Evolutionary conservation across 2,888 invertebrate genomes (phyloP), one percentile per base, ranked within the genome.

Genomic region (Xylocampa areola): DNA sequence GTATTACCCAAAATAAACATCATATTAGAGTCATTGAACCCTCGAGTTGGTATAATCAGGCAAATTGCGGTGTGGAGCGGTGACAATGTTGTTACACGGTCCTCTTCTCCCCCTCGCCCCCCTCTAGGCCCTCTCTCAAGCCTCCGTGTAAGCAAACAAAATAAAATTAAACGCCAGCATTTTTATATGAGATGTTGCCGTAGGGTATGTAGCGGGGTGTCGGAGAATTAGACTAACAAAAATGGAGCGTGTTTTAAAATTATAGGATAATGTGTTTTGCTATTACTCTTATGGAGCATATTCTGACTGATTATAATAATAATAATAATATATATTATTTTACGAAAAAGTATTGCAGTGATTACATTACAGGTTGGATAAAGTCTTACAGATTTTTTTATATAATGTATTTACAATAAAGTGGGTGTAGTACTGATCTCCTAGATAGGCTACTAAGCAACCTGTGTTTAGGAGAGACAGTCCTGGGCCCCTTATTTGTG

Each of bases 101-200:
- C 43, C 54, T 40, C 49, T 49, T 39, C 27, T 32, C 32, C 40
- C 48, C 51, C 45, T 43, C 23, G 8, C 25, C 2, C n/a, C 14
- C 67, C 45, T 45, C 30, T 49, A 49, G 19, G 39, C 35, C 35
- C 30, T 6, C 33, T 45, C 19, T 35, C 10, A 47, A 50, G 49
- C 37, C 41, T 45, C 59, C 57, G 64, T 68, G 65, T 69, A 66
- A 70, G 72, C 65, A 74, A 70, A 76, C 71, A 74, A 75, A 80
- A 80, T 77, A 75, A 75, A 81, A 79, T 80, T 77, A 79, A 76
- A 73, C 65, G 64, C 49, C 50, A 59, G 49, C 57, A 63, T 71
- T 80, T 78, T 78, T 76, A 62, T 76, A 70, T 63, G 60, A 65
- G 51, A 29, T 6, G 55, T 3, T 8, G 63, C 5, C 1, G 29